A percentile compares a stretch with the other conserved stretches of the same genome.
Conservation (phyloP, 2,113 vertebrate genomes). For the Larimichthys polyactis region DNA sequence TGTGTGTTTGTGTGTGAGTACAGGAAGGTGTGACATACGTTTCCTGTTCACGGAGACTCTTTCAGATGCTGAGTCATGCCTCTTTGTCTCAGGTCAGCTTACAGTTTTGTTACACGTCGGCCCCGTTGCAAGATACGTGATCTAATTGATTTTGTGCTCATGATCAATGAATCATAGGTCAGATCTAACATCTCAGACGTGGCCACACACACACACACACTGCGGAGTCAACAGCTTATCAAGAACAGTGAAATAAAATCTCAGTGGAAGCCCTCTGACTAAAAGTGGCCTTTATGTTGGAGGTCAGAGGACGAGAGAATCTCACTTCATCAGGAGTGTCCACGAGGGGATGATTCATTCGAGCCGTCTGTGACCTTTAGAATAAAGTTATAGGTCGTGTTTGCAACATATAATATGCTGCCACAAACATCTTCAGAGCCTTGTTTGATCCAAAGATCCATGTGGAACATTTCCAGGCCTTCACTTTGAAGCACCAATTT, state of each 20-base stretch:
- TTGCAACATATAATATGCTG: neutral
- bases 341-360: neutral
- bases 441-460: neutral
- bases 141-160: constrained; percentile 6
- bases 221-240: neutral
- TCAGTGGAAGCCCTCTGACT: neutral
- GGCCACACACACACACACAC: neutral
- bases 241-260: constrained; percentile 13
- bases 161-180: constrained; percentile 7
- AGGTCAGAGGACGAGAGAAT: neutral
- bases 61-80: neutral
- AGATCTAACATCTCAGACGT: neutral
- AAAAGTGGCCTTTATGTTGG: constrained; percentile 12
- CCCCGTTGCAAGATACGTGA: neutral
- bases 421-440: neutral
- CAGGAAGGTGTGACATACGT: neutral
- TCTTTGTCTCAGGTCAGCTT: neutral
- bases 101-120: neutral
- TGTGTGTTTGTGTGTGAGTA: constrained; percentile 4
- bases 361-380: neutral
- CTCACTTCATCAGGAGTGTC: neutral
- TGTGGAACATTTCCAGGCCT: neutral
- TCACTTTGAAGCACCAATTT: neutral
- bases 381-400: neutral
- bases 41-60: neutral